These are phyloP conservation scores for Apus apus DNA, from an alignment of 2,113 vertebrate genomes.

Conservation along the genomic window DNA sequence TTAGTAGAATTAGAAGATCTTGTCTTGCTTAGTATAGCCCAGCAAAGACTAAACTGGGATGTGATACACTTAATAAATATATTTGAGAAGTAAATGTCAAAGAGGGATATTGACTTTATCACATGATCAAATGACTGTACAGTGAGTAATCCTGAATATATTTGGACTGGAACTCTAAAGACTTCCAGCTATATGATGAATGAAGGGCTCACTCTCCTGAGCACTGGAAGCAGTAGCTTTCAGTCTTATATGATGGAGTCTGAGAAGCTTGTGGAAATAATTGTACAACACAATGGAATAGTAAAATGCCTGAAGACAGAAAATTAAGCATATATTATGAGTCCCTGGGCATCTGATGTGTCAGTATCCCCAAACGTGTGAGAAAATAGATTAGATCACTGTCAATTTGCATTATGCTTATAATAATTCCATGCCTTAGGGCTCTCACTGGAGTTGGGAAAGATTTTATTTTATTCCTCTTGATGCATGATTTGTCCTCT, in stretches of 20 bases:
- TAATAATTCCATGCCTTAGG: slow-evolving; percentile 43
- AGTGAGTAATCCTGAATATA: slow-evolving; percentile 34
- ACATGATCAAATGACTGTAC: slow-evolving; percentile 25
- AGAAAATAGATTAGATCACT: slow-evolving; percentile 39
- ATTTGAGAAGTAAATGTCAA: slow-evolving; percentile 61
- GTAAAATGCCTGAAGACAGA: slow-evolving; percentile 22
- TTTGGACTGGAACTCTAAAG: slow-evolving; percentile 7
- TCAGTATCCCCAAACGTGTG: slow-evolving; percentile 23
- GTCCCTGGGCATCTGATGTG: slow-evolving; percentile 30
- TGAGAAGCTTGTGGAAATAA: neutral
- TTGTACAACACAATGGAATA: neutral
- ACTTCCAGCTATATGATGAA: neutral
- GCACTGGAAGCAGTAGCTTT: neutral
- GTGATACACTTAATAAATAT: slow-evolving; percentile 30
- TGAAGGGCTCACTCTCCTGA: neutral
- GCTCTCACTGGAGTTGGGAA: neutral
- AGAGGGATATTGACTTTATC: slow-evolving; percentile 43
- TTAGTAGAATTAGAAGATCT: neutral
- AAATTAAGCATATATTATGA: slow-evolving; percentile 21
- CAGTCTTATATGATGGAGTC: neutral
- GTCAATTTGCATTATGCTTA: slow-evolving; percentile 32
- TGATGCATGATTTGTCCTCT: neutral
- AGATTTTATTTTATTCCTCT: slow-evolving; percentile 34
- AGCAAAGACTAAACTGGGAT: neutral
- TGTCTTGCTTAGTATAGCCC: neutral